These are phyloP conservation scores for Eupithecia tripunctaria DNA, from an alignment of 2,888 invertebrate species.

Conservation along the genomic window DNA sequence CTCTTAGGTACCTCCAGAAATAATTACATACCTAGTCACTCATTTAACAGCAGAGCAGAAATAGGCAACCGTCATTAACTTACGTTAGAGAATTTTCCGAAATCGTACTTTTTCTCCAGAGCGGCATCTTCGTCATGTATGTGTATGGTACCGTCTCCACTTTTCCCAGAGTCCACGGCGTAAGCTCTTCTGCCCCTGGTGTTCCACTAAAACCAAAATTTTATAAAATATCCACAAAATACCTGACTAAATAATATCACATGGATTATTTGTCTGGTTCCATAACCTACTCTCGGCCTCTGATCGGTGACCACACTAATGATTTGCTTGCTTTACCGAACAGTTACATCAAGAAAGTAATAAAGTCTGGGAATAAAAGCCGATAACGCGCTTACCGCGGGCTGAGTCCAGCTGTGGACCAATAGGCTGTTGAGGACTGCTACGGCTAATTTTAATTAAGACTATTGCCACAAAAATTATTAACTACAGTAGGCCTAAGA, in stretches of 20 bases:
- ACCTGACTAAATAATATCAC: not conserved
- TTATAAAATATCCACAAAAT: not conserved
- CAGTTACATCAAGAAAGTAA: too few species aligned
- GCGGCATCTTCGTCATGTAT: conserved; percentile 63
- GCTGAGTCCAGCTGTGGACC: too few species aligned
- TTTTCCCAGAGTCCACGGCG: conserved; percentile 63
- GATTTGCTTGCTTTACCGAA: too few species aligned
- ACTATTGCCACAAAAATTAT: too few species aligned
- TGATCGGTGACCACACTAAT: too few species aligned
- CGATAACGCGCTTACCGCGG: too few species aligned
- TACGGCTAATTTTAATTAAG: too few species aligned
- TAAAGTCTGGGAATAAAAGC: too few species aligned
- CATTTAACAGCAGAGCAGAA: too few species aligned
- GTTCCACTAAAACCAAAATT: conserved; percentile 54
- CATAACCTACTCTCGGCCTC: not conserved
- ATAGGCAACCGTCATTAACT: conserved; percentile 19
- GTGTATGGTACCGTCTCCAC: conserved; percentile 66
- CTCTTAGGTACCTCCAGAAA: too few species aligned
- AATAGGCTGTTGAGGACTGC: too few species aligned
- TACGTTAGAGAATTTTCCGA: conserved; percentile 81
- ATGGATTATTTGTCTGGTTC: not conserved
- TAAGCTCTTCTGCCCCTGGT: conserved; percentile 56
- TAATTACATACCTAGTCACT: too few species aligned
- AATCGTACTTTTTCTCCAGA: conserved; percentile 84
- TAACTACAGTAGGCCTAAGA: not conserved